Base-by-base conservation (phyloP, 2,888 invertebrate genomes). In the Acrobasis suavella region DNA sequence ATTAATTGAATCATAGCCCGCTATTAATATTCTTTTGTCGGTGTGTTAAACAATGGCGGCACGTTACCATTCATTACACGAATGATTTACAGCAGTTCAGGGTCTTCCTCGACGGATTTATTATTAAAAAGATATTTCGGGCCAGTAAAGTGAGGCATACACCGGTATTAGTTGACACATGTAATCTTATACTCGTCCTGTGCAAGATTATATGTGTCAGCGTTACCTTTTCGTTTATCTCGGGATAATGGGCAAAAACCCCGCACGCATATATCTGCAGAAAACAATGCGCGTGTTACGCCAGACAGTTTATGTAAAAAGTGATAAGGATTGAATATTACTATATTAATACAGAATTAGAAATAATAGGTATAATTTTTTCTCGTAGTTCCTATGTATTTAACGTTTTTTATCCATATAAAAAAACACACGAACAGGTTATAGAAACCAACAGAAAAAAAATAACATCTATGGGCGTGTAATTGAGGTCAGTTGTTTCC, bases 161-260 rank as follows among this genome's bases (percentile, higher is more conserved):
- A 66, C 66, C 71, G 78, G 78, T 78, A 80, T 83, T 77, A 81
- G 80, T 77, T 84, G 86, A 85, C 87, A 86, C 75, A 72, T 81
- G 83, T 85, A 86, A 85, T 86, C 85, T 81, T 79, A 82, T 76
- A 80, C 82, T 78, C 81, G 83, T 83, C 80, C 78, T 81, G 81
- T 81, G 73, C 81, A 78, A 86, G 88, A 88, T 88, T 88, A 89
- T 81, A 78, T 72, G 77, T 86, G 88, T 87, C 87, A 86, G 73
- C 83, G 78, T 77, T 77, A 82, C 75, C 74, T 75, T 65, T 72
- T 73, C 85, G 83, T 85, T 87, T 86, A 85, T 88, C 84, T 83
- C 77, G 75, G 76, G 81, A 82, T 82, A 85, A 85, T 82, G 81
- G 81, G 76, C 78, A 76, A 80, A 80, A 83, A 81, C 74, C 49